A percentile compares a stretch with the other conserved stretches of the same genome.
These are phyloP conservation scores for Cecidostiba fungosa DNA, from an alignment of 2,888 invertebrate genomes.

Conservation along the genomic window DNA sequence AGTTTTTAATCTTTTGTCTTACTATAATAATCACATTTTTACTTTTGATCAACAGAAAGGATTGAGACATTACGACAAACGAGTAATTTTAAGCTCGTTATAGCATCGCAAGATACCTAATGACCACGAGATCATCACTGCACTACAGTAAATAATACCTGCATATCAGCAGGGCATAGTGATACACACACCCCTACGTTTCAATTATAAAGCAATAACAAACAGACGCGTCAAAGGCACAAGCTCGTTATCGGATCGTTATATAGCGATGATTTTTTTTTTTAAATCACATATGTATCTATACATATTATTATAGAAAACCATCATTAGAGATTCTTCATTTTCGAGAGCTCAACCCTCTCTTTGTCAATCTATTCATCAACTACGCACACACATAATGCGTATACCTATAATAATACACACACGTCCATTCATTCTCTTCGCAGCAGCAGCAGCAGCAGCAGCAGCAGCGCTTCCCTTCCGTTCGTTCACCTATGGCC, in stretches of 20 bases:
- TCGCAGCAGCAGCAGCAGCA: not conserved
- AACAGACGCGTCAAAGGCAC: not conserved
- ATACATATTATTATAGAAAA: not conserved
- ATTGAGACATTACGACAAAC: too few species aligned
- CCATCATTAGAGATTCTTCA: not conserved
- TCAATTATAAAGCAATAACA: constrained; percentile 6
- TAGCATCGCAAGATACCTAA: not conserved
- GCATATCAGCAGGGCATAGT: not conserved
- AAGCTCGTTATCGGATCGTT: not conserved
- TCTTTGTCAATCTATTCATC: not conserved
- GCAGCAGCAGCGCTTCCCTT: not conserved
- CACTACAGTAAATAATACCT: not conserved
- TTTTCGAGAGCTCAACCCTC: not conserved
- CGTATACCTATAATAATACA: not conserved
- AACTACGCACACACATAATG: not conserved
- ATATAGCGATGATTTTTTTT: not conserved
- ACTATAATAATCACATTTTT: too few species aligned
- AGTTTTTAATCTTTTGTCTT: too few species aligned
- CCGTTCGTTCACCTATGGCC: constrained; percentile 24
- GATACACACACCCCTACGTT: not conserved
- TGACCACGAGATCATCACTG: not conserved
- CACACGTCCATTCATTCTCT: constrained; percentile 7
- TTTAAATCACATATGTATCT: not conserved
- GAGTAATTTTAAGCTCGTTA: not conserved
- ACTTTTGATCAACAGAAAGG: too few species aligned